A percentile compares a stretch with the other conserved stretches of the same genome.
phyloP scores from a whole-genome alignment of 2,113 vertebrate species.

The Peromyscus californicus region DNA sequence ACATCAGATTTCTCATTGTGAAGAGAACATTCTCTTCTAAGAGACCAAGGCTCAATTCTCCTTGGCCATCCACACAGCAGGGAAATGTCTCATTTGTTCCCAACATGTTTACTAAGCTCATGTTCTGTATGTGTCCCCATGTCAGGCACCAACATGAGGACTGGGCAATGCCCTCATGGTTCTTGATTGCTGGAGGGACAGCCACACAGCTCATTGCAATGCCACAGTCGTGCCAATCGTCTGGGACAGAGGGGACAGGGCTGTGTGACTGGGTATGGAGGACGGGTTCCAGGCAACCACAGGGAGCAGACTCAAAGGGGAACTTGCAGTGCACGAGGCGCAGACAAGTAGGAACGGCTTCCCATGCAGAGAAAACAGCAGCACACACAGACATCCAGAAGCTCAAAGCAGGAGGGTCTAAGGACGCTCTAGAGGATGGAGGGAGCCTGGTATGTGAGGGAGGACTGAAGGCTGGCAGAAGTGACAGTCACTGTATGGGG shows the following conservation, averaged over 20 bases:
- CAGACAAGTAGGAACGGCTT: too few relatives aligned
- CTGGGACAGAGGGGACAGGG: background rate
- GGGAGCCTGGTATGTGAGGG: background rate
- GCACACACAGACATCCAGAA: background rate
- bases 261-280: background rate
- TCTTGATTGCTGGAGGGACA: background rate
- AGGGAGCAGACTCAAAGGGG: background rate
- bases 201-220: background rate
- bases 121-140: accelerated
- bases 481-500: background rate
- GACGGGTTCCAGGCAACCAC: background rate
- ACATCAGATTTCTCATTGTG: background rate
- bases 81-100: background rate
- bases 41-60: background rate
- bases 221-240: accelerated
- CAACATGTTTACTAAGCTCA: background rate
- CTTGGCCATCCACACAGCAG: background rate
- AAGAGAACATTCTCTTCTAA: background rate
- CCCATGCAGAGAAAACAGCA: background rate
- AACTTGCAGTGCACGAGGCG: background rate
- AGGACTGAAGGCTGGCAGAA: background rate
- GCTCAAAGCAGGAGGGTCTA: background rate
- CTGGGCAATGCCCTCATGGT: background rate
- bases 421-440: background rate
- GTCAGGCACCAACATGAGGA: background rate